Evolutionary conservation across 2,888 invertebrate species (phyloP), one percentile per base, ranked within the genome.

Genomic region (Trissolcus japonicus): DNA sequence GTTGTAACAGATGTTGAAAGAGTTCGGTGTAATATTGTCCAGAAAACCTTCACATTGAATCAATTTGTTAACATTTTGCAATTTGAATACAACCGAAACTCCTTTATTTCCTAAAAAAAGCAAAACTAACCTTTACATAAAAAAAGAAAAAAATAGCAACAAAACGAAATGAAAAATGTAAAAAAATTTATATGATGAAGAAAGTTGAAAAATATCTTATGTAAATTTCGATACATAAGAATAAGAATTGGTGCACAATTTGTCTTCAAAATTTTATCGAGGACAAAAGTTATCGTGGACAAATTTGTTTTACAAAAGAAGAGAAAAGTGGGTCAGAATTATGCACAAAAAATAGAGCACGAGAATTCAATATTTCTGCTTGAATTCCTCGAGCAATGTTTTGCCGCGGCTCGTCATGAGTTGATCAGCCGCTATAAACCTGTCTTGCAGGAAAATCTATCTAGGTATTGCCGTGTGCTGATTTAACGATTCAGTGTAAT

Each of bases 401-500:
- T 61, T 29, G 50, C 51, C 21, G 43, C 51, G 35, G 60, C 63
- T 46, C 55, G 48, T 61, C 69, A 59, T 67, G n/a, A 67, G 62
- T 55, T 54, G 57, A 75, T 66, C 67, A 66, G 67, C 68, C 72
- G 17, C 54, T 56, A 35, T 48, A 78, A 78, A 73, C 73, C 68
- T 65, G 72, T 73, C 65, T 62, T 56, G 65, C 41, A 41, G 72
- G 43, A 57, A 67, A 72, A 69, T 57, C 48, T 72, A 81, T 79
- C 80, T 80, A 79, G 81, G 80, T 82, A 72, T 80, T 79, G 79
- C 76, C 71, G 71, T 73, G 78, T 80, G 71, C 76, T 80, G 81
- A 82, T 81, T 83, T 82, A 82, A 83, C 79, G 81, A 78, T 55
- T 82, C 67, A 41, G 48, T 79, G 77, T 80, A 84, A 84, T 84